Percentiles rank a stretch among this genome's conserved stretches.
Conservation (phyloP, 2,113 vertebrate genomes). For the Eonycteris spelaea region DNA sequence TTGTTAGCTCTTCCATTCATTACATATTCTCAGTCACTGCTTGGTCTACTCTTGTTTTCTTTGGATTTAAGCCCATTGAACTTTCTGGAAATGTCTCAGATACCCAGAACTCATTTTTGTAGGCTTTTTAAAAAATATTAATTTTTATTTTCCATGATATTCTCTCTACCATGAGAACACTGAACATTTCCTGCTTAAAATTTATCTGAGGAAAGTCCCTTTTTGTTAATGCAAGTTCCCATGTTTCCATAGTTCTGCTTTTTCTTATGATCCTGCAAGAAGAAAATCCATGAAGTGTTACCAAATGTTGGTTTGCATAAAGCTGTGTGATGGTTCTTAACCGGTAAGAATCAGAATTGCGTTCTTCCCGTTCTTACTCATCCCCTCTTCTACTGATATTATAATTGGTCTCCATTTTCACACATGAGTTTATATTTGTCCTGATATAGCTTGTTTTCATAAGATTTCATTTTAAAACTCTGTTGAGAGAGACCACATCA, state of each 20-base stretch:
- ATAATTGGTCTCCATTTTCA: neutral
- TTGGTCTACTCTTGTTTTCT: constrained; percentile 12
- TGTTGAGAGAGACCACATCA: neutral
- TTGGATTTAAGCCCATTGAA: neutral
- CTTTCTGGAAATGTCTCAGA: constrained; percentile 47
- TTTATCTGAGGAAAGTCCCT: constrained; percentile 59
- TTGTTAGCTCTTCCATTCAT: neutral
- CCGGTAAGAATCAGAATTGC: neutral
- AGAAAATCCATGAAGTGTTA: neutral
- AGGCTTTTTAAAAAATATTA: neutral
- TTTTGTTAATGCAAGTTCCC: constrained; percentile 33
- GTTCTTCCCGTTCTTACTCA: neutral
- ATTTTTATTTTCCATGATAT: constrained; percentile 39
- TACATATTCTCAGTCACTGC: neutral
- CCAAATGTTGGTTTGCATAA: neutral
- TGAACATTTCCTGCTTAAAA: constrained; percentile 47
- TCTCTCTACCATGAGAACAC: constrained; percentile 24
- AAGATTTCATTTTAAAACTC: neutral
- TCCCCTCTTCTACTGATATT: neutral
- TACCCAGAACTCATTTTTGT: neutral
- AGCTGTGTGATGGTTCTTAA: neutral
- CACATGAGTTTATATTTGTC: neutral
- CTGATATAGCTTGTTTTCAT: neutral
- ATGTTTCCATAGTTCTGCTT: constrained; percentile 43
- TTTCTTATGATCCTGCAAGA: constrained; percentile 9